Evolutionary conservation across 2,888 invertebrate species (phyloP), one percentile per base, ranked within the genome.

Genomic region (Sphaeridia pumilis): DNA sequence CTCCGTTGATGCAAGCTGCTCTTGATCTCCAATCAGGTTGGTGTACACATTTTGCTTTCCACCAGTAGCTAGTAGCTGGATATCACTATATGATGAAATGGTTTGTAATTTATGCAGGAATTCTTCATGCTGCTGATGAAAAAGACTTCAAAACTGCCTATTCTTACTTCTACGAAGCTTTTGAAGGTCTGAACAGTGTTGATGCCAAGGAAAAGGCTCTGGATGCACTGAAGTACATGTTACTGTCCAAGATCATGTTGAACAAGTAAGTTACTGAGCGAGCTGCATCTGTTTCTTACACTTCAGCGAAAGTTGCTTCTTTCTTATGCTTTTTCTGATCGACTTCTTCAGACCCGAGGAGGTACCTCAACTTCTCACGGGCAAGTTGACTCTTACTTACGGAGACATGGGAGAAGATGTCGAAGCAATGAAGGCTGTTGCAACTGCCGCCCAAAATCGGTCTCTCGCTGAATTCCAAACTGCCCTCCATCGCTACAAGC

Each of bases 141-240:
- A 84, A 89, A 66, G 98, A 99, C 70, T 99, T 98, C 72, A 98
- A 99, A 78, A 99, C 98, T 54, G 97, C 95, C 43, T 99, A 93
- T 74, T 98, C 97, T 52, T 98, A 98, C 70, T 98, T 98, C 71
- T 98, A 97, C 72, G 98, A 98, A 76, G 95, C 95, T 14, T 98
- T 97, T 72, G 98, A 98, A 75, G 93, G 95, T 64, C 95, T 90
- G 71, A 95, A 95, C 72, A 93, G 92, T 63, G 87, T 93, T 3
- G 92, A 93, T 66, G 73, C 73, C 57, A 84, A 83, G 67, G 80
- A 81, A 3, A 92, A 88, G 71, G 97, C 98, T 2, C 73, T 97
- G 26, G 87, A 84, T 24, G 89, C 93, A n/a, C 75, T 99, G 20
- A 99, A 99, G 71, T 99, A 99, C 73, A 99, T 99, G 98, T 78